These are phyloP conservation scores for Drosophila sechellia DNA, from an alignment of 1,140 invertebrate genomes.

Conservation along the genomic window DNA sequence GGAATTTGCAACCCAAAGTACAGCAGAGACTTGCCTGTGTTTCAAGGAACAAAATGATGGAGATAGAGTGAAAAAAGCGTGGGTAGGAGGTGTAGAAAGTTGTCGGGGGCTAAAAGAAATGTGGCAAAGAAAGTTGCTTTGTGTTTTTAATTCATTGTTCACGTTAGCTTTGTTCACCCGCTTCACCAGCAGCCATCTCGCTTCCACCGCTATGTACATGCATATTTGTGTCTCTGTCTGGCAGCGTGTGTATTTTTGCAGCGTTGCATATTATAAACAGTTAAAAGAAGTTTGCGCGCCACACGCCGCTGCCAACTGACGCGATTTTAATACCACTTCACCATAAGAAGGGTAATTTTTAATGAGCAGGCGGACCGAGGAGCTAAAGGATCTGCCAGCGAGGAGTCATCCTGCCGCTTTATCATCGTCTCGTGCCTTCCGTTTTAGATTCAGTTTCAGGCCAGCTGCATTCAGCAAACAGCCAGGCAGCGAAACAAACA, in stretches of 20 bases:
- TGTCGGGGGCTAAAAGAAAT: constrained; percentile 12
- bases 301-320: constrained; percentile 42
- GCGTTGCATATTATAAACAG: constrained; percentile 79
- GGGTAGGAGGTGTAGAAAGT: background rate
- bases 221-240: constrained; percentile 9
- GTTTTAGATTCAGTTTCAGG: constrained; percentile 56
- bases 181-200: background rate
- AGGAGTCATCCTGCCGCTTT: constrained; percentile 53
- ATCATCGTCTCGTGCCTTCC: constrained; percentile 58
- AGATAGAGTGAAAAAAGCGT: constrained; percentile 10
- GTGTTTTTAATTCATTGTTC: constrained; percentile 61
- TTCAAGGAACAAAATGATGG: constrained; percentile 13
- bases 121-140: constrained; percentile 52
- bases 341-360: constrained; percentile 81
- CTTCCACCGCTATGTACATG: constrained; percentile 1
- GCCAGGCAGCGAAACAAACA: constrained; percentile 20
- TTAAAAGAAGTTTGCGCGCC: constrained; percentile 66
- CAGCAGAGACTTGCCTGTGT: constrained; percentile 20
- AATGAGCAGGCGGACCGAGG: constrained; percentile 47
- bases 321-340: constrained; percentile 74
- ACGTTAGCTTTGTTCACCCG: constrained; percentile 43
- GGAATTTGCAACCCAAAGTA: constrained; percentile 21
- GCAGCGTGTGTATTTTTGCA: constrained; percentile 45
- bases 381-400: constrained; percentile 33
- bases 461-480: constrained; percentile 56